Conservation (phyloP, 2,888 invertebrate genomes). For the Sturmia bella region DNA sequence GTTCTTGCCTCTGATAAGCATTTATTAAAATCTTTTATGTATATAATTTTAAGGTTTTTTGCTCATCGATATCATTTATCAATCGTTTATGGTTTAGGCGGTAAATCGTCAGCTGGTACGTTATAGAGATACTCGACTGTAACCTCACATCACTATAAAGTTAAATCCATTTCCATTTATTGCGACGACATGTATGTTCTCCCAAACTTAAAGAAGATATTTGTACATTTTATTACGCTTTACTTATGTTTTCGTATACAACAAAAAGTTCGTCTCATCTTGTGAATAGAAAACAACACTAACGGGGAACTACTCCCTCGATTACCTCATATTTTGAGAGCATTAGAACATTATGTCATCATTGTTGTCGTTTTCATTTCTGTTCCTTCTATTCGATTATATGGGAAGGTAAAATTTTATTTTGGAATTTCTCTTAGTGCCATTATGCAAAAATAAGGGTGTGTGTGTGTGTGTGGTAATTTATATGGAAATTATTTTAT, state of each 20-base stretch:
- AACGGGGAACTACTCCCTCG: neutral
- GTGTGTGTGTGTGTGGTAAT: neutral
- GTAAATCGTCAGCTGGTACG: no score
- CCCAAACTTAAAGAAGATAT: neutral
- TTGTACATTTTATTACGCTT: neutral
- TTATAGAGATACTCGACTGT: no score
- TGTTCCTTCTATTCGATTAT: constrained; percentile 18
- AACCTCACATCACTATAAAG: no score
- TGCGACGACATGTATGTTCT: no score
- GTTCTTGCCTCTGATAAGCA: no score
- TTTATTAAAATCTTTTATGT: no score
- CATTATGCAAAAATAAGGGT: constrained; percentile 19
- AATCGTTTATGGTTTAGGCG: no score
- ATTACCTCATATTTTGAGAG: neutral
- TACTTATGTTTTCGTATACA: neutral
- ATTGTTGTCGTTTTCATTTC: neutral
- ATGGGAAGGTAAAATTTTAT: constrained; percentile 20
- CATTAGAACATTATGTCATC: constrained; percentile 33
- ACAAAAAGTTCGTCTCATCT: neutral
- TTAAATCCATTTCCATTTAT: no score
- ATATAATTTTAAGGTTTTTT: no score
- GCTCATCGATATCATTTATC: no score
- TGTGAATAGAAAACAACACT: neutral
- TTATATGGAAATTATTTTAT: no score
- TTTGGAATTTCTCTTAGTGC: constrained; percentile 21